phyloP scores from a whole-genome alignment of 1,140 invertebrate species.

The Parapsyche elsis region DNA sequence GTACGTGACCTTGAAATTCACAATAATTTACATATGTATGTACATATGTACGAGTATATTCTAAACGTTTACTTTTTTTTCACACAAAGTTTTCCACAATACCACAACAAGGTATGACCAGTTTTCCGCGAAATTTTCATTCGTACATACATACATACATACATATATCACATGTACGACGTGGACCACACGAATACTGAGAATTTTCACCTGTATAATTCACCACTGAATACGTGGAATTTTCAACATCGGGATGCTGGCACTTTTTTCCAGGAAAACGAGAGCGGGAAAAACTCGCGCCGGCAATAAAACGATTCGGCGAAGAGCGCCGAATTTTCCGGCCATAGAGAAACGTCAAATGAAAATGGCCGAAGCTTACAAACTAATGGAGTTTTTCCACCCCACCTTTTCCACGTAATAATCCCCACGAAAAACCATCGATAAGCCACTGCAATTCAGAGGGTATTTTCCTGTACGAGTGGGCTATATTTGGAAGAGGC shows the following conservation, averaged over 20 bases:
- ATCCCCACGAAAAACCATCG: neutral
- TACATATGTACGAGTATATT: too few species aligned
- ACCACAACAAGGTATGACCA: too few species aligned
- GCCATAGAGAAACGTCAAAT: neutral
- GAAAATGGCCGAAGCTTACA: neutral
- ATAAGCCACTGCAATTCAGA: slow-evolving; percentile 12
- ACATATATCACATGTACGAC: neutral
- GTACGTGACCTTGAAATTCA: too few species aligned
- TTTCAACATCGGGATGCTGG: neutral
- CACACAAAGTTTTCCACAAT: too few species aligned
- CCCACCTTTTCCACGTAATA: neutral
- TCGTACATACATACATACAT: neutral
- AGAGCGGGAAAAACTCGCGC: neutral
- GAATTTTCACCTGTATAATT: slow-evolving; percentile 9
- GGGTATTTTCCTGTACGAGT: slow-evolving; percentile 9
- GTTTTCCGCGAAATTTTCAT: neutral
- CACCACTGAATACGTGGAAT: neutral
- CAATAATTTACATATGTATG: too few species aligned
- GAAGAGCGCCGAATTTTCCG: slow-evolving; percentile 8
- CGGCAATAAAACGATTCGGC: neutral
- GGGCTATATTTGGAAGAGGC: neutral
- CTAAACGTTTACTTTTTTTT: too few species aligned
- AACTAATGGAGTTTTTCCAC: slow-evolving; percentile 24
- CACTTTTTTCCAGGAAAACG: neutral
- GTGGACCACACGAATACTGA: too few species aligned